Evolutionary conservation across 2,888 invertebrate genomes (phyloP), one percentile per base, ranked within the genome.

Genomic region (Parochlus steinenii): DNA sequence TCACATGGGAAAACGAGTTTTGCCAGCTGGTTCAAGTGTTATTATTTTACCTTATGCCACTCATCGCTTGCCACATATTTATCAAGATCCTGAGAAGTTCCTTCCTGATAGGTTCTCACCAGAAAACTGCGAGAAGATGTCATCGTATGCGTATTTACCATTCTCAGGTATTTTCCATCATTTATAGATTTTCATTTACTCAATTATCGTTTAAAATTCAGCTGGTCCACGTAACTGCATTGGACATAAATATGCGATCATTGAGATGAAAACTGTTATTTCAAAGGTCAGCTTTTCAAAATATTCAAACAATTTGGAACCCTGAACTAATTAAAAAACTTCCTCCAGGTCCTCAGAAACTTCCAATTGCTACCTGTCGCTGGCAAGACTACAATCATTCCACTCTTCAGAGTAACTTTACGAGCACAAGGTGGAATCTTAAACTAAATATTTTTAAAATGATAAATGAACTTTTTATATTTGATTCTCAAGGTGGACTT

Each of bases 251-350:
- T 71, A 68, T 44, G 68, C 69, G 3, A 57, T 66, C 38, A 47
- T 71, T 44, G 70, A 71, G 53, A 65, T 71, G 48, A 71, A 71
- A 51, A 64, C 64, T 2, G 51, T 71, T 17, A 52, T 71, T 17
- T 64, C 67, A 11, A 53, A 62, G 11, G n/a, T n/a, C n/a, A n/a
- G n/a, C n/a, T n/a, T n/a, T n/a, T n/a, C n/a, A n/a, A n/a, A n/a
- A n/a, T n/a, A n/a, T n/a, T n/a, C n/a, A n/a, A n/a, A n/a, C n/a
- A n/a, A n/a, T n/a, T n/a, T n/a, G n/a, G n/a, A n/a, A n/a, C n/a
- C n/a, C n/a, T n/a, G n/a, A n/a, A n/a, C n/a, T n/a, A n/a, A n/a
- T n/a, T n/a, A n/a, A n/a, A n/a, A n/a, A n/a, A n/a, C n/a, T n/a
- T n/a, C n/a, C n/a, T n/a, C n/a, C n/a, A n/a, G n/a, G 44, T 71